phyloP scores from a whole-genome alignment of 1,140 invertebrate species.

The Matsumurasca onukii region DNA sequence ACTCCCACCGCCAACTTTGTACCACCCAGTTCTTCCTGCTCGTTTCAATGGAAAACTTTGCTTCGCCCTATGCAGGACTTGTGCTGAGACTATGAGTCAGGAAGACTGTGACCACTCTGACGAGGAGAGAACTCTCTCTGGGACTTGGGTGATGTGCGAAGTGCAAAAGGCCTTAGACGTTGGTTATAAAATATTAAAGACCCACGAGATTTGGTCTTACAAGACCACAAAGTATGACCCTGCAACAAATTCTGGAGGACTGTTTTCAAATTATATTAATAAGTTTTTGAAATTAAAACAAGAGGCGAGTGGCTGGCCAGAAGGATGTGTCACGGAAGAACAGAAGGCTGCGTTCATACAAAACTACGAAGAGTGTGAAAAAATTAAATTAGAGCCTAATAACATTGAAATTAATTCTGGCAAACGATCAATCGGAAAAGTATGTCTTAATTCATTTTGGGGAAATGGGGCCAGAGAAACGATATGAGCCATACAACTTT shows the following conservation, averaged over 20 bases:
- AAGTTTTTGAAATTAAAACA: conserved; percentile 47
- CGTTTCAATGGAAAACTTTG: no score
- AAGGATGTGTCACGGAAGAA: conserved; percentile 40
- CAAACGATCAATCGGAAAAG: no score
- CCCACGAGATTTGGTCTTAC: conserved; percentile 48
- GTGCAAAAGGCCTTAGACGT: conserved; percentile 43
- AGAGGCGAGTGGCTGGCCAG: conserved; percentile 44
- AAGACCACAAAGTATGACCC: conserved; percentile 33
- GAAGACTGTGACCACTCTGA: neutral
- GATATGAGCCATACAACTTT: no score
- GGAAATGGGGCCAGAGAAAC: no score
- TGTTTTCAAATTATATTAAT: conserved; percentile 44
- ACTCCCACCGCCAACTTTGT: no score
- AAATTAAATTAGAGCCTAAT: no score
- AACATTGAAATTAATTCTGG: no score
- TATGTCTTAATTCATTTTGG: no score
- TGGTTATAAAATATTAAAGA: conserved; percentile 46
- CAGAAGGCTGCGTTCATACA: neutral
- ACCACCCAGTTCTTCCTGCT: no score
- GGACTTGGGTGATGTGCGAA: conserved; percentile 48
- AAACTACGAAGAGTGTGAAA: neutral
- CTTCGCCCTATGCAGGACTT: no score
- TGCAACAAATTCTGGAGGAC: conserved; percentile 28
- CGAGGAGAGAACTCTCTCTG: conserved; percentile 43
- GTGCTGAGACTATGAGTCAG: no score